Percentiles rank a stretch among this genome's conserved stretches.
Evolutionary conservation across 2,113 vertebrate species (phyloP).

Genomic region (Ciconia boyciana): DNA sequence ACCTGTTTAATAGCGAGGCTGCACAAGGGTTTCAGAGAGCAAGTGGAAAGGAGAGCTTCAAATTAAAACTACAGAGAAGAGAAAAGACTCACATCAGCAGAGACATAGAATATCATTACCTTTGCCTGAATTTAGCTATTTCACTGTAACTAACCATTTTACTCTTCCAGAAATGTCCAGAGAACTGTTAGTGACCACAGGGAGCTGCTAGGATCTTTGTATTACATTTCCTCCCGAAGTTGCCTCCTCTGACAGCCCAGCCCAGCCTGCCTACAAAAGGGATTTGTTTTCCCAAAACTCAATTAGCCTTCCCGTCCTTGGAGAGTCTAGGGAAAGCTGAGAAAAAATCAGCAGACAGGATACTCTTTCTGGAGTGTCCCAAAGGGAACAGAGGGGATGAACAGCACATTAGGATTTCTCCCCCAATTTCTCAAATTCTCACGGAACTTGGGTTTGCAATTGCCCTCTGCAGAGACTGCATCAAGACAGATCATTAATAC

Average conservation of each 20-base stretch:
- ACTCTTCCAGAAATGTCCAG: constrained; percentile 27
- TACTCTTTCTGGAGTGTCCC: constrained; percentile 8
- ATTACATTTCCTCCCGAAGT: constrained; percentile 35
- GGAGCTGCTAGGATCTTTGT: constrained; percentile 41
- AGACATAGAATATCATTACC: background rate
- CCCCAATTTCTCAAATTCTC: constrained; percentile 39
- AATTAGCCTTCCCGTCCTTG: constrained; percentile 2
- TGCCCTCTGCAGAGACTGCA: constrained; percentile 12
- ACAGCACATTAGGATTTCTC: constrained; percentile 38
- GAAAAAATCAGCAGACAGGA: constrained; percentile 41
- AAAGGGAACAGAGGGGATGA: constrained; percentile 27
- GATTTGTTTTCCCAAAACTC: constrained; percentile 55
- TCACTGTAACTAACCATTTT: constrained; percentile 20
- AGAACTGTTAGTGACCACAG: constrained; percentile 41
- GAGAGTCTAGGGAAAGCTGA: constrained; percentile 27
- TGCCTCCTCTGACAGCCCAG: constrained; percentile 5
- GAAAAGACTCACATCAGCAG: background rate
- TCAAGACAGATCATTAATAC: constrained; percentile 60
- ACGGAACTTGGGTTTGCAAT: constrained; percentile 24
- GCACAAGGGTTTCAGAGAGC: background rate
- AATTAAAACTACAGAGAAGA: constrained; percentile 14
- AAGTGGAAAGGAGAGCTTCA: background rate
- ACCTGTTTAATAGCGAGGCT: background rate
- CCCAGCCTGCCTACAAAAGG: constrained; percentile 34
- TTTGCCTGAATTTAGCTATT: background rate